A percentile compares a stretch with the other conserved stretches of the same genome.
Evolutionary conservation across 1,140 invertebrate genomes (phyloP).

Genomic region (Saccostrea glomerata): DNA sequence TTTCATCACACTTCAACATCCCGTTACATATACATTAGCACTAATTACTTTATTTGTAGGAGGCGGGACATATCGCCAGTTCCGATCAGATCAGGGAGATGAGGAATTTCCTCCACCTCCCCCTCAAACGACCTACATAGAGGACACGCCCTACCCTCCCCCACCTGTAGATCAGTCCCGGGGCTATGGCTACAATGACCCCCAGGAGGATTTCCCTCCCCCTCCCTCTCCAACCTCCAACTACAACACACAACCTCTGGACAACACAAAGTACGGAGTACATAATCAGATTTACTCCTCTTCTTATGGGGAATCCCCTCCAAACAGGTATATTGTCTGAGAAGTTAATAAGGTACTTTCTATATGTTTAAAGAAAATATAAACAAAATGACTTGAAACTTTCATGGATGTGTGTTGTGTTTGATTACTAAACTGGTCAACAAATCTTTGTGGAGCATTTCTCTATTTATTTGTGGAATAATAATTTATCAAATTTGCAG

Average conservation of each 20-base stretch:
- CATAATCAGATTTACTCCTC: conserved; percentile 44
- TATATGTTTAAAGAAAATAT: conserved; percentile 44
- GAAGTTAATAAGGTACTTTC: conserved; percentile 46
- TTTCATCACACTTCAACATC: background rate
- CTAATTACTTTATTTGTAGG: conserved; percentile 8
- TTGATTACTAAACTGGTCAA: too few relatives aligned
- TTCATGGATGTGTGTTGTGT: too few relatives aligned
- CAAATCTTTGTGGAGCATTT: too few relatives aligned
- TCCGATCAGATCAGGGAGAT: conserved; percentile 41
- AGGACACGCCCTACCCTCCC: conserved; percentile 59
- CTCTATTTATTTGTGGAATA: too few relatives aligned
- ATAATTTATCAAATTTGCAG: too few relatives aligned
- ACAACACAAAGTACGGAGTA: conserved; percentile 47
- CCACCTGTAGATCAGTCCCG: conserved; percentile 54
- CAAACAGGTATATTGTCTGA: conserved; percentile 43
- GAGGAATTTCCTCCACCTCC: conserved; percentile 68
- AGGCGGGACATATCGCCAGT: conserved; percentile 49
- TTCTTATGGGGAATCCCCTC: conserved; percentile 11
- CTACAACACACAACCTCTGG: conserved; percentile 55
- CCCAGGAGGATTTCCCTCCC: conserved; percentile 59
- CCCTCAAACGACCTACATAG: conserved; percentile 57
- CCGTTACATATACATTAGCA: background rate
- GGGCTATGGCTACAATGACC: conserved; percentile 57
- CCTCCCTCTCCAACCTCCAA: conserved; percentile 64
- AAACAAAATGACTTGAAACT: conserved; percentile 34